These are phyloP conservation scores for Agrotis ipsilon DNA, from an alignment of 2,888 invertebrate genomes.

Conservation along the genomic window DNA sequence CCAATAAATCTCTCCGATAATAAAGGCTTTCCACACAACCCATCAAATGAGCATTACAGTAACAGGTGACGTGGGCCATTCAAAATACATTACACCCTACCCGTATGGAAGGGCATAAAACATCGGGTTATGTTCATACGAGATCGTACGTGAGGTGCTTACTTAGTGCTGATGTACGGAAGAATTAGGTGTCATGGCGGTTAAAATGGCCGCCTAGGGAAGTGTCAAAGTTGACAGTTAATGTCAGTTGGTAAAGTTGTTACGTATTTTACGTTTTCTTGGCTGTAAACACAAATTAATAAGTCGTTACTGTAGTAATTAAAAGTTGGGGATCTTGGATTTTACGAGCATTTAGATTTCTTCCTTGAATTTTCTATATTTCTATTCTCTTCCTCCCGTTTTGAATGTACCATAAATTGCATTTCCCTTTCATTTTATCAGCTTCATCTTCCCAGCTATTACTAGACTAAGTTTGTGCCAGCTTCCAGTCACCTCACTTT, in stretches of 20 bases:
- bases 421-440: too few relatives aligned
- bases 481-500: neutral
- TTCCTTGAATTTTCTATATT: too few relatives aligned
- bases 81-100: constrained; percentile 62
- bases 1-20: constrained; percentile 51
- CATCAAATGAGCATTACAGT: constrained; percentile 55
- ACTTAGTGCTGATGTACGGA: constrained; percentile 6
- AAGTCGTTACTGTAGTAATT: too few relatives aligned
- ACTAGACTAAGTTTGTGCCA: neutral
- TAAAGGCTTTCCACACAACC: constrained; percentile 54
- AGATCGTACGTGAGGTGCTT: constrained; percentile 52
- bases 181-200: constrained; percentile 5
- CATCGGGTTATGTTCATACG: constrained; percentile 55
- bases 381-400: too few relatives aligned
- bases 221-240: constrained; percentile 11
- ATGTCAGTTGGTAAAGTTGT: neutral
- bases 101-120: constrained; percentile 61
- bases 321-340: too few relatives aligned
- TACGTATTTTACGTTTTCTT: neutral
- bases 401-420: too few relatives aligned
- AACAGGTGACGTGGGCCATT: constrained; percentile 64
- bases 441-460: neutral
- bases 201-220: constrained; percentile 26
- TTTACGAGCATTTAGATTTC: too few relatives aligned
- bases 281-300: neutral